Base-by-base conservation (phyloP, 2,888 invertebrate species). In the Eupithecia exiguata region DNA sequence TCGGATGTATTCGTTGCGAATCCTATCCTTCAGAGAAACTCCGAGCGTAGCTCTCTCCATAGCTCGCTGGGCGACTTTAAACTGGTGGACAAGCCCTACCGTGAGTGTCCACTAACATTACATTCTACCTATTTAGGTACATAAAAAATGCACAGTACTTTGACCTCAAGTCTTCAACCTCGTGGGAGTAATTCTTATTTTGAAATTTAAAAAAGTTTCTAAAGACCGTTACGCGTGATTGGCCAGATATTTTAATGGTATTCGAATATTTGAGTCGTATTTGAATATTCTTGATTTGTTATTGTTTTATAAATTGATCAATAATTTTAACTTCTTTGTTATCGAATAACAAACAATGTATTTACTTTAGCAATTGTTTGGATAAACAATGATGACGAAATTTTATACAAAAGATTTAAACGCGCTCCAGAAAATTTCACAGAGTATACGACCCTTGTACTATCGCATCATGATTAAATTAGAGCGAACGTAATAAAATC, bases 121-220 rank as follows among this genome's bases (percentile, higher is more conserved):
- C n/a, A 38, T 36, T 36, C 36, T 36, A 38, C 40, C 40, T 40
- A 14, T 30, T 30, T 30, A 30, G 30, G 1, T n/a, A 16, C 46
- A 46, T 18, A 25, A 58, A 25, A 53, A 25, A 58, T 25, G 12
- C 12, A 21, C 25, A 58, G 58, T 58, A 82, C 78, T 77, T 77
- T 86, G 89, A 91, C 88, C 49, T 91, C 86, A 84, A 10, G 30
- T 35, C 30, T 5, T 3, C 35, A 89, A 91, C 88, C 91, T 81
- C 87, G 84, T 89, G 91, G 83, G 89, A 89, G 87, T 85, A 83
- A 84, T 84, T 82, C 77, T 75, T 74, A 80, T 79, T 81, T 78
- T 74, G 76, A 79, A 77, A 75, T 78, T 82, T 78, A 78, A 79
- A 77, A 77, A 53, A 12, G 0, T 53, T 76, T 78, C 67, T 70